Evolutionary conservation across 2,888 invertebrate species (phyloP).

Genomic region (Chrysotoxum bicinctum): DNA sequence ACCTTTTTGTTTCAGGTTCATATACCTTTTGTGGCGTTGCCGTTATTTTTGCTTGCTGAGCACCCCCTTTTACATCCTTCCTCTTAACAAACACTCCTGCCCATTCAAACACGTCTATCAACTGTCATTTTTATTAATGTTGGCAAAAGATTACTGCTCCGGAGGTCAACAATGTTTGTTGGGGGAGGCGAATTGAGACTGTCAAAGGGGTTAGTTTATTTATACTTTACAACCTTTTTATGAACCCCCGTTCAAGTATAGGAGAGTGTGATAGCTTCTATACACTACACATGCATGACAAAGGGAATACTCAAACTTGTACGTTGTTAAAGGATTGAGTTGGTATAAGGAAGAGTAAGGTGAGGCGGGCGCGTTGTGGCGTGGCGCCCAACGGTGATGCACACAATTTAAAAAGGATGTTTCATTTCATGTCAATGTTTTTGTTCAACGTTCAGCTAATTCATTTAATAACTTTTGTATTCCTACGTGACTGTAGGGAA

Average conservation of each 20-base stretch:
- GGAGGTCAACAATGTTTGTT: conserved; percentile 56
- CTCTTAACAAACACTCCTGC: not conserved
- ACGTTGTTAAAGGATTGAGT: not conserved
- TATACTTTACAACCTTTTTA: conserved; percentile 19
- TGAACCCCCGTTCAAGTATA: conserved; percentile 9
- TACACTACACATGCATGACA: no score
- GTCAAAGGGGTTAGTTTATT: conserved; percentile 23
- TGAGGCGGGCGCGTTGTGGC: no score
- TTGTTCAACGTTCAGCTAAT: conserved; percentile 36
- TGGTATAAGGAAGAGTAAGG: not conserved
- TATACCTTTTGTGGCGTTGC: conserved; percentile 39
- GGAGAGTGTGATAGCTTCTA: not conserved
- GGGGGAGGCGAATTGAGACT: not conserved
- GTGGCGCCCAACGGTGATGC: not conserved
- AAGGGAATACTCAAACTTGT: not conserved
- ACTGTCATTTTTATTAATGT: conserved; percentile 40
- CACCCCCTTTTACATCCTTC: not conserved
- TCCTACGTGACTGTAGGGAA: not conserved
- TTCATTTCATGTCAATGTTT: conserved; percentile 37
- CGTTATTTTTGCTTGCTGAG: not conserved
- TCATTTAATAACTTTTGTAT: conserved; percentile 44
- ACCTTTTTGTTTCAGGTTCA: conserved; percentile 44
- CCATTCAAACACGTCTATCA: conserved; percentile 33
- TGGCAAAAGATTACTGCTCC: conserved; percentile 46
- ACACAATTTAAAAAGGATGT: conserved; percentile 48